These are phyloP conservation scores for Ianthella basta DNA, from an alignment of 37 sponge, comb jelly and placozoan species.

Conservation along the genomic window DNA sequence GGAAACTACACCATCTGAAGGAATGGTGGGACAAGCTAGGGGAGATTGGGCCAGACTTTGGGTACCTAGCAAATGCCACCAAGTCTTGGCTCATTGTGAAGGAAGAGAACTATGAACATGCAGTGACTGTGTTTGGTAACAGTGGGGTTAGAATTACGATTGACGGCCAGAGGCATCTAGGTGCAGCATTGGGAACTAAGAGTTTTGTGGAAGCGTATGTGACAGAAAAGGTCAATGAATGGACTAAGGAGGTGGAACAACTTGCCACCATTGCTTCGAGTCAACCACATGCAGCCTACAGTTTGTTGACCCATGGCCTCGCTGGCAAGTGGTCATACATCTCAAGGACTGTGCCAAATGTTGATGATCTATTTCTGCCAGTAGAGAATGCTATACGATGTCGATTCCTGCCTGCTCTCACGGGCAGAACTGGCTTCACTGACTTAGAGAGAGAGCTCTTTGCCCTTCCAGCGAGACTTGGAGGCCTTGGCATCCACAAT, in stretches of 20 bases:
- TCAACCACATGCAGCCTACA: slow-evolving; percentile 21
- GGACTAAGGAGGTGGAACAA: too few species aligned
- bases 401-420: too few species aligned
- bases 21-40: not conserved
- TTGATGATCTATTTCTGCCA: too few species aligned
- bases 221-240: too few species aligned
- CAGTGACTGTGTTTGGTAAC: not conserved
- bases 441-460: too few species aligned
- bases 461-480: too few species aligned
- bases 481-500: too few species aligned
- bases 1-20: not conserved
- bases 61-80: not conserved
- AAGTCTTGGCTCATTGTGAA: slow-evolving; percentile 16
- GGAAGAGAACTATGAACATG: not conserved
- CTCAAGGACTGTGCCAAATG: too few species aligned
- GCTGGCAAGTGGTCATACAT: too few species aligned
- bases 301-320: not conserved
- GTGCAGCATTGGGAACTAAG: not conserved
- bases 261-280: not conserved
- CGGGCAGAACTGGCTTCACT: too few species aligned
- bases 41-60: not conserved
- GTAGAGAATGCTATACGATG: too few species aligned
- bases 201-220: not conserved
- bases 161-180: not conserved
- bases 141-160: not conserved